These are phyloP conservation scores for Clarias pachynema DNA, from an alignment of 2,797 vertebrate genomes.

Conservation along the genomic window DNA sequence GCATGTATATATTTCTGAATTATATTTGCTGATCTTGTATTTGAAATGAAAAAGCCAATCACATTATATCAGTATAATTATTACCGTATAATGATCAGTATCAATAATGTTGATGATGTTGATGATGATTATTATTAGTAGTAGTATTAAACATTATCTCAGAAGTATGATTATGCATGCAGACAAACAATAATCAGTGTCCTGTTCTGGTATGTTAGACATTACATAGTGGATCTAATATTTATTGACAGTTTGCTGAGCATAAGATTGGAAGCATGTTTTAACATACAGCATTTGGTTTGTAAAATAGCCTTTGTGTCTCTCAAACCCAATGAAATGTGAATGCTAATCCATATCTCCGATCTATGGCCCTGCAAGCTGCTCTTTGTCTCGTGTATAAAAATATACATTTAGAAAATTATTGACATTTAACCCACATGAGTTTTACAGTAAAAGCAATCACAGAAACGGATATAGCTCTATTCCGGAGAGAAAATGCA, in stretches of 20 bases:
- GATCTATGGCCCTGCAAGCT: neutral
- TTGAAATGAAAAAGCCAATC: neutral
- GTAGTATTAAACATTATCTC: neutral
- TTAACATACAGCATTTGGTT: neutral
- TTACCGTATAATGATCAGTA: too few relatives aligned
- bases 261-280: neutral
- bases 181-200: neutral
- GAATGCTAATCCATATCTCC: neutral
- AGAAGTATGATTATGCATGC: neutral
- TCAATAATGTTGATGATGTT: neutral
- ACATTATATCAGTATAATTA: neutral
- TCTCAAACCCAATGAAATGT: neutral
- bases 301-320: neutral
- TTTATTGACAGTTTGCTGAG: neutral
- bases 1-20: neutral
- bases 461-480: neutral
- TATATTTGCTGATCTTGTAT: neutral
- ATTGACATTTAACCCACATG: neutral
- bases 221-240: neutral
- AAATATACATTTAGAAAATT: neutral
- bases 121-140: neutral
- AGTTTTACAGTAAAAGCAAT: neutral
- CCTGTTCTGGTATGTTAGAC: neutral
- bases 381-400: neutral
- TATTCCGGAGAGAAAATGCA: conserved; percentile 1